Conservation (phyloP, 2,797 vertebrate species). For the Centropyge bicolor region DNA sequence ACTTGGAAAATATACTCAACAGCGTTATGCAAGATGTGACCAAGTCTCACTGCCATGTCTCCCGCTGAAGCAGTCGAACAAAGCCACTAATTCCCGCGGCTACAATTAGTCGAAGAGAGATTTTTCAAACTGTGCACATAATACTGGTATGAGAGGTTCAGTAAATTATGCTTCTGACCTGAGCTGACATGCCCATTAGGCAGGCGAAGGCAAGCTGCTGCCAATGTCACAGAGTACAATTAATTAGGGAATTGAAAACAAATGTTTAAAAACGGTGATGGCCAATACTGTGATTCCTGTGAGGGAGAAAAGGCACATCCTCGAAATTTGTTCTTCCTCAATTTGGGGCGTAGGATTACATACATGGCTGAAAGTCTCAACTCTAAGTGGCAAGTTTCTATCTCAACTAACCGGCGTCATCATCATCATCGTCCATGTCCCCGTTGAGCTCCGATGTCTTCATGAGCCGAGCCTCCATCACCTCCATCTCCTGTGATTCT, state of each 20-base stretch:
- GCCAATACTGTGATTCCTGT: constrained; percentile 17
- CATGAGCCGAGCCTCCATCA: constrained; percentile 96
- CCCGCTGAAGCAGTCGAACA: constrained; percentile 68
- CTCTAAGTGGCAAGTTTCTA: too few relatives aligned
- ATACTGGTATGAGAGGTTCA: constrained; percentile 54
- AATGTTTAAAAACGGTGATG: constrained; percentile 46
- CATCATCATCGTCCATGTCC: constrained; percentile 91
- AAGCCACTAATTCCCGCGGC: constrained; percentile 68
- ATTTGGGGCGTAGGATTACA: neutral
- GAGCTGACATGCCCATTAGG: constrained; percentile 69
- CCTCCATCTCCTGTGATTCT: constrained; percentile 96
- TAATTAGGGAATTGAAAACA: constrained; percentile 59
- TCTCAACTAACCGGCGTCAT: constrained; percentile 82
- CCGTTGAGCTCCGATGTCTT: constrained; percentile 93
- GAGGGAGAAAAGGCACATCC: neutral
- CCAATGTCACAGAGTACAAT: constrained; percentile 53
- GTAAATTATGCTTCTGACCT: constrained; percentile 68
- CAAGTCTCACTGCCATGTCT: constrained; percentile 59
- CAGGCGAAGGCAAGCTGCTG: constrained; percentile 44
- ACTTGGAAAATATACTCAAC: constrained; percentile 72
- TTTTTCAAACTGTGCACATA: constrained; percentile 72
- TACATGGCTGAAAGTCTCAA: neutral
- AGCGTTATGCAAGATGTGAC: constrained; percentile 67
- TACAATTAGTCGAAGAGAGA: constrained; percentile 69
- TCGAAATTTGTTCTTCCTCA: neutral